Percentiles rank a stretch among this genome's conserved stretches.
Evolutionary conservation across 1,140 invertebrate genomes (phyloP).

Genomic region (Philaenus spumarius): DNA sequence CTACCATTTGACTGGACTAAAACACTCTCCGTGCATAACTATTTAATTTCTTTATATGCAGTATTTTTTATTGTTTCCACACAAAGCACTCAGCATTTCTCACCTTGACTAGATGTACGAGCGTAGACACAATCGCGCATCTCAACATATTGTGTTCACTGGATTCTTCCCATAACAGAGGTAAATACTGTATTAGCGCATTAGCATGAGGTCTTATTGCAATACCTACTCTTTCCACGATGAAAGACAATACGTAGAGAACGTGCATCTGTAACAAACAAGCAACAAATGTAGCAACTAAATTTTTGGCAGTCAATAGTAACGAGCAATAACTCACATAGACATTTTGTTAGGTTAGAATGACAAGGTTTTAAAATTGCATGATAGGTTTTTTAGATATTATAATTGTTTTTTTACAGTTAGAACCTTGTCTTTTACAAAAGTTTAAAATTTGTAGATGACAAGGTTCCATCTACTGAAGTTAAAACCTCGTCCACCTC

Average conservation of each 20-base stretch:
- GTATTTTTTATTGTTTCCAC: background rate
- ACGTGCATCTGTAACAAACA: slow-evolving; percentile 67
- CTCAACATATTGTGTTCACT: slow-evolving; percentile 84
- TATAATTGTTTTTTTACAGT: no score
- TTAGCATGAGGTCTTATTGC: slow-evolving; percentile 61
- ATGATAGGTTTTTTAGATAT: no score
- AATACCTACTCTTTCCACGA: slow-evolving; percentile 77
- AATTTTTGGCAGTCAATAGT: no score
- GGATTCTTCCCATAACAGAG: slow-evolving; percentile 80
- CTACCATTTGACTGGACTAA: background rate
- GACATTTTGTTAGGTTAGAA: no score
- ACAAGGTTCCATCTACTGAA: no score
- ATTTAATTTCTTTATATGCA: background rate
- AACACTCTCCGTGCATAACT: background rate
- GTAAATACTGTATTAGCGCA: slow-evolving; percentile 73
- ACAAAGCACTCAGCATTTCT: slow-evolving; percentile 9
- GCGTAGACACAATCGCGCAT: slow-evolving; percentile 82
- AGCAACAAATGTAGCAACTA: no score
- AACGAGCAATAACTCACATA: no score
- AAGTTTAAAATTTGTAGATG: no score
- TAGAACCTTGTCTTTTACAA: no score
- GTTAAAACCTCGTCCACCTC: no score
- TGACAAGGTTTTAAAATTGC: no score
- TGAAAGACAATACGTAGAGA: slow-evolving; percentile 80
- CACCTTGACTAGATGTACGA: slow-evolving; percentile 73